Conservation (phyloP, 2,113 vertebrate genomes). For the Panurus biarmicus region DNA sequence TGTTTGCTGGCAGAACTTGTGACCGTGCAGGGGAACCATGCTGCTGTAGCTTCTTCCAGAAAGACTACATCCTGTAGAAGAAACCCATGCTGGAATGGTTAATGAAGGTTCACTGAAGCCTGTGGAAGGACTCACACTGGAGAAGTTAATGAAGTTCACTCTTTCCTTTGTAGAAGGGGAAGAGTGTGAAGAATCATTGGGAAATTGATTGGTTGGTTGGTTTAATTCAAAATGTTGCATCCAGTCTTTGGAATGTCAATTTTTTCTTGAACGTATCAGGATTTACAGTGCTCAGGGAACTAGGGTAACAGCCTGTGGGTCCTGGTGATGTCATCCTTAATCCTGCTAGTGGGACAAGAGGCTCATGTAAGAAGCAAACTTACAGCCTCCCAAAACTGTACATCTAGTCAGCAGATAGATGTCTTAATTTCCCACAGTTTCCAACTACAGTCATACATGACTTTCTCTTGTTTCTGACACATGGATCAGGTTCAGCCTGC, state of each 20-base stretch:
- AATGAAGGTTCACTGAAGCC: too few species aligned
- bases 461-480: neutral
- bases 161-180: neutral
- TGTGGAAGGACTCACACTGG: too few species aligned
- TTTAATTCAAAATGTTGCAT: neutral
- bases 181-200: neutral
- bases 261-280: neutral
- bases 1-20: neutral
- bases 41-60: neutral
- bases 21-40: accelerated
- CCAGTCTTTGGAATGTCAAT: neutral
- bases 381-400: neutral
- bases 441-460: too few species aligned
- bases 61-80: neutral
- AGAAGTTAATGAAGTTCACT: neutral
- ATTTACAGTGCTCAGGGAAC: neutral
- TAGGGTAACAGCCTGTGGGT: neutral
- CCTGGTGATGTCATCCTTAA: neutral
- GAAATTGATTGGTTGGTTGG: neutral
- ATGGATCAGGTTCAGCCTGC: neutral
- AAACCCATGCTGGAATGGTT: accelerated
- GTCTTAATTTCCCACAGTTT: neutral
- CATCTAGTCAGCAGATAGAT: neutral
- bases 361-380: neutral
- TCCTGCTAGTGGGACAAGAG: neutral